These are phyloP conservation scores for Ia io DNA, from an alignment of 2,113 vertebrate species.

Conservation along the genomic window DNA sequence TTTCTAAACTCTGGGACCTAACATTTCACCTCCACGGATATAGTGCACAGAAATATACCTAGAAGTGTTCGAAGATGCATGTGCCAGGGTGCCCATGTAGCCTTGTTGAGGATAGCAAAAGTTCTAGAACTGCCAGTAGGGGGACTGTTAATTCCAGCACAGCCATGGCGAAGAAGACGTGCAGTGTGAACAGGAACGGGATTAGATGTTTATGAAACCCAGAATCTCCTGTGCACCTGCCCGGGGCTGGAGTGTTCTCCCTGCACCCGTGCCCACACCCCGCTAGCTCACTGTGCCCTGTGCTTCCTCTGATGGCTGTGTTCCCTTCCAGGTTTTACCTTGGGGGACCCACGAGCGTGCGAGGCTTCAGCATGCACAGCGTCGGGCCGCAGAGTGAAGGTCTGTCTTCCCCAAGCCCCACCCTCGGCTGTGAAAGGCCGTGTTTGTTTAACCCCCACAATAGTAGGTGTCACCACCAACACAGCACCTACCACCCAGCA, in stretches of 20 bases:
- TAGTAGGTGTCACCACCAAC: accelerated
- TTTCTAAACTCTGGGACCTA: not conserved
- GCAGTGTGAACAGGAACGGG: not conserved
- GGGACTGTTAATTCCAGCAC: not conserved
- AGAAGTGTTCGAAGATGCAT: too few relatives aligned
- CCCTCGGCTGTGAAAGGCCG: accelerated
- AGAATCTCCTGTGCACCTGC: accelerated
- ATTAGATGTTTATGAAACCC: accelerated
- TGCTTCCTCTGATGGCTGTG: accelerated
- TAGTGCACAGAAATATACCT: not conserved
- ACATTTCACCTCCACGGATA: not conserved
- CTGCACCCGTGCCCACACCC: not conserved
- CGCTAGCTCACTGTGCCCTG: too few relatives aligned
- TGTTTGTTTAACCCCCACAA: accelerated
- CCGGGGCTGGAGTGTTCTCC: accelerated
- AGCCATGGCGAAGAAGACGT: accelerated
- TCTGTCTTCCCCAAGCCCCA: constrained; percentile 61
- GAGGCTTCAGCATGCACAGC: constrained; percentile 98
- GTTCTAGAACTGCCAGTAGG: too few relatives aligned
- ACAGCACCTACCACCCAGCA: accelerated
- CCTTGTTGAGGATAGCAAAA: not conserved
- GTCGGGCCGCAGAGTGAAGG: constrained; percentile 98
- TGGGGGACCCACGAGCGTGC: constrained; percentile 95
- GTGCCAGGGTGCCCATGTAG: not conserved
- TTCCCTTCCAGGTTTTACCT: constrained; percentile 90